Base-by-base conservation (phyloP, 2,888 invertebrate genomes). In the Caenorhabditis sp. region DNA sequence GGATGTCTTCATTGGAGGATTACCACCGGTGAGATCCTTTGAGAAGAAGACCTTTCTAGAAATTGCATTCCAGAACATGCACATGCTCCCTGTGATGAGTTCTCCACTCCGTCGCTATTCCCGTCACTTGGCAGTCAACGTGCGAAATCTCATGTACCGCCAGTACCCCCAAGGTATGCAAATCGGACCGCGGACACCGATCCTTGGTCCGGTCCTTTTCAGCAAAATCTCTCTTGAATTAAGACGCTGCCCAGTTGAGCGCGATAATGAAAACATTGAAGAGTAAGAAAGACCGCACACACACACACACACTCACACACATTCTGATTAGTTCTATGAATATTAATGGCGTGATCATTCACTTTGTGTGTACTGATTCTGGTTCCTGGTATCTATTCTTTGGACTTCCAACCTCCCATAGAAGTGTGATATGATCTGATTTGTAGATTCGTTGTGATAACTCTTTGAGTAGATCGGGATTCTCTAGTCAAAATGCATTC, bases 1-100 rank as follows among this genome's bases (percentile, higher is more conserved):
- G 35, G 96, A 96, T 92, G 96, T 98, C 79, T 98, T 96, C 93
- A 95, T 98, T 85, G 98, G 98, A n/a, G 98, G 98, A 32, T 95
- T 98, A 94, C 97, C 97, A 83, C 94, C 95, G 26, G 86, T 87
- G 32, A 64, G 71, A 3, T 6, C 22, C 2, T 0, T 0, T 32
- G 13, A 11, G 32, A 32, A n/a, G 15, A 2, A 1, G 22, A 3
- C 20, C 28, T 40, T 4, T 18, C 9, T 15, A 22, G 9, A 28
- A 26, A 26, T 4, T 37, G 24, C 2, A 24, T 56, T 85, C 32
- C 71, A 90, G 90, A 89, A 89, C 58, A 78, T 90, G 32, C 88
- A 88, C 61, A 83, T 87, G 53, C 81, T 90, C 13, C 85, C 85
- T 18, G 70, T 78, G 24, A 88, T 91, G 88, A 84, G 85, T 28